Evolutionary conservation across 2,797 vertebrate genomes (phyloP).

Genomic region (Sternotherus odoratus): DNA sequence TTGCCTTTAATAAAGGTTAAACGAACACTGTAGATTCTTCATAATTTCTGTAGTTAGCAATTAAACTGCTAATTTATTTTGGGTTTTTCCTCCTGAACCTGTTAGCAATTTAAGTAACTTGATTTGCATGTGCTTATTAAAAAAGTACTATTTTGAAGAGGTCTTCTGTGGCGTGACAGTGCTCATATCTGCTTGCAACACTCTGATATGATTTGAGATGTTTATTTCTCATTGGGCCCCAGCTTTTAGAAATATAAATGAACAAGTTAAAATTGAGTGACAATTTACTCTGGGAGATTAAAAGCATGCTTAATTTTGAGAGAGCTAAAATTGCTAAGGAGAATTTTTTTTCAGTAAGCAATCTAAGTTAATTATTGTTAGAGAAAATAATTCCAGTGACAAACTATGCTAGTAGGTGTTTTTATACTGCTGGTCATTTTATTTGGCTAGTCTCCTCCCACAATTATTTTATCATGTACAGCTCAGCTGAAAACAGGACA

Average conservation of each 20-base stretch:
- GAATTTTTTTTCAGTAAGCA: constrained; percentile 20
- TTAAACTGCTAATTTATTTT: not conserved
- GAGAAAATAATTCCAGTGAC: constrained; percentile 40
- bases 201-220: not conserved
- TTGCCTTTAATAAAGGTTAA: constrained; percentile 55
- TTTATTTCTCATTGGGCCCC: not conserved
- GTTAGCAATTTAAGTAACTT: constrained; percentile 48
- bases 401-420: constrained; percentile 18
- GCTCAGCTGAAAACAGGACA: constrained; percentile 51
- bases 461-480: constrained; percentile 43
- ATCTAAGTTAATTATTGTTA: constrained; percentile 48
- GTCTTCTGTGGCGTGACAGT: constrained; percentile 7
- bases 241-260: not conserved
- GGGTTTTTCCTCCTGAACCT: constrained; percentile 45
- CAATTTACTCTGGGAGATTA: constrained; percentile 7
- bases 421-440: constrained; percentile 24
- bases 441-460: constrained; percentile 16
- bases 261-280: constrained; percentile 36
- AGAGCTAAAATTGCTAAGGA: constrained; percentile 42
- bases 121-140: constrained; percentile 48
- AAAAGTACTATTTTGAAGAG: constrained; percentile 45
- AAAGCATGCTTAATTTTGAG: constrained; percentile 23
- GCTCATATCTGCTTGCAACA: not conserved
- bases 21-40: constrained; percentile 46
- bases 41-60: constrained; percentile 10